Evolutionary conservation across 2,888 invertebrate species (phyloP).

Genomic region (Griposia aprilina): DNA sequence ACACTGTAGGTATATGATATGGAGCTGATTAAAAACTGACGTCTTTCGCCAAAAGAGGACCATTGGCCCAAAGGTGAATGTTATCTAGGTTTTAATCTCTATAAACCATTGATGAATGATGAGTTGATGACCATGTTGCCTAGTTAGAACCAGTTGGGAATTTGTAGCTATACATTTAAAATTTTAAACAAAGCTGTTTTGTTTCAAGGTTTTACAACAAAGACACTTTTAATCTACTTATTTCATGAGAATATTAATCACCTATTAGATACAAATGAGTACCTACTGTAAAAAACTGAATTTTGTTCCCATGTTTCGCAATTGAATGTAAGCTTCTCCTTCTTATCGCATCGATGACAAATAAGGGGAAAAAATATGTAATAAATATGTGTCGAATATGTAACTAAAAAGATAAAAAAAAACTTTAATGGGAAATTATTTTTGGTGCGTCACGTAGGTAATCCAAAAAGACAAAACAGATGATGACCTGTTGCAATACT

Average conservation of each 20-base stretch:
- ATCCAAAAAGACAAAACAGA: slow-evolving; percentile 5
- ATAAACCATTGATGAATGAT: slow-evolving; percentile 14
- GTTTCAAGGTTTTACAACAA: slow-evolving; percentile 27
- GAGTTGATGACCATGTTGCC: slow-evolving; percentile 24
- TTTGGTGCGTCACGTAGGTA: slow-evolving; percentile 17
- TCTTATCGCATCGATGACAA: neutral
- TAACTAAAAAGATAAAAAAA: slow-evolving; percentile 26
- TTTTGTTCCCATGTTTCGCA: neutral
- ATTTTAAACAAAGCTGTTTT: slow-evolving; percentile 29
- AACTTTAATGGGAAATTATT: slow-evolving; percentile 8
- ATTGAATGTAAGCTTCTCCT: neutral
- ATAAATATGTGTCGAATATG: neutral
- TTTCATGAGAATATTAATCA: slow-evolving; percentile 7
- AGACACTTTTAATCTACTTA: slow-evolving; percentile 7
- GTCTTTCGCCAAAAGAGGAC: neutral
- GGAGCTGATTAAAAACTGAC: slow-evolving; percentile 15
- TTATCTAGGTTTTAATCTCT: slow-evolving; percentile 18
- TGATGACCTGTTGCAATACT: slow-evolving; percentile 21
- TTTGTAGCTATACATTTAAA: neutral
- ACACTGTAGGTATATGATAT: neutral
- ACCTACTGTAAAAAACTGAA: neutral
- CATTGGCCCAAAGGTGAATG: slow-evolving; percentile 1
- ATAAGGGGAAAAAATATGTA: neutral
- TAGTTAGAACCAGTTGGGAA: neutral
- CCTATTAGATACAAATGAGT: neutral